These are phyloP conservation scores for Cheilinus undulatus DNA, from an alignment of 2,113 vertebrate species.

Conservation along the genomic window DNA sequence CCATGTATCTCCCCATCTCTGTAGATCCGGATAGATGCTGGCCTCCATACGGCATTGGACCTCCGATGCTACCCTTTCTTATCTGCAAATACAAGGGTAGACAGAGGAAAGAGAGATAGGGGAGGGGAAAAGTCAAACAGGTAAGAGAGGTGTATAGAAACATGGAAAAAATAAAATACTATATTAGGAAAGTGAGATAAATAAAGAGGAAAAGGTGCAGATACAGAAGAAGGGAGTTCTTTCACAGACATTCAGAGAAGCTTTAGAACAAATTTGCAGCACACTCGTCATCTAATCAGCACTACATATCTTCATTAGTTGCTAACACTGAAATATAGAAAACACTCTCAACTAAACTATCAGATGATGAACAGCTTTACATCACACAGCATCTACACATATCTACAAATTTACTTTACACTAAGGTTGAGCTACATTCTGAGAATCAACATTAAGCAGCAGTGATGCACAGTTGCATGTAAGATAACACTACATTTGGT, in stretches of 20 bases:
- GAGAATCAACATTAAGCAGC: conserved; percentile 35
- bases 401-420: conserved; percentile 11
- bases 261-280: conserved; percentile 39
- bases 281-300: conserved; percentile 33
- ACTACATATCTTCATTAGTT: conserved; percentile 19
- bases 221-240: conserved; percentile 36
- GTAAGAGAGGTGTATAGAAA: conserved; percentile 14
- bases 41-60: conserved; percentile 88
- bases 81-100: conserved; percentile 81
- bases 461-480: conserved; percentile 16
- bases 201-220: conserved; percentile 36
- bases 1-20: conserved; percentile 92
- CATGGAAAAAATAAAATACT: conserved; percentile 14
- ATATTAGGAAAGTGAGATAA: conserved; percentile 39
- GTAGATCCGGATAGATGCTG: conserved; percentile 89
- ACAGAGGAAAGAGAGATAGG: conserved; percentile 20
- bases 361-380: conserved; percentile 1
- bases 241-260: conserved; percentile 47
- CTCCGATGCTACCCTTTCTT: conserved; percentile 89
- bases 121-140: conserved; percentile 7
- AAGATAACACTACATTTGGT: conserved; percentile 12
- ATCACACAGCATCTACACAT: conserved; percentile 15
- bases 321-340: conserved; percentile 22
- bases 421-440: conserved; percentile 48
- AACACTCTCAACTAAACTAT: conserved; percentile 24